phyloP scores from a whole-genome alignment of 2,888 invertebrate species.

The Mythimna albipuncta region DNA sequence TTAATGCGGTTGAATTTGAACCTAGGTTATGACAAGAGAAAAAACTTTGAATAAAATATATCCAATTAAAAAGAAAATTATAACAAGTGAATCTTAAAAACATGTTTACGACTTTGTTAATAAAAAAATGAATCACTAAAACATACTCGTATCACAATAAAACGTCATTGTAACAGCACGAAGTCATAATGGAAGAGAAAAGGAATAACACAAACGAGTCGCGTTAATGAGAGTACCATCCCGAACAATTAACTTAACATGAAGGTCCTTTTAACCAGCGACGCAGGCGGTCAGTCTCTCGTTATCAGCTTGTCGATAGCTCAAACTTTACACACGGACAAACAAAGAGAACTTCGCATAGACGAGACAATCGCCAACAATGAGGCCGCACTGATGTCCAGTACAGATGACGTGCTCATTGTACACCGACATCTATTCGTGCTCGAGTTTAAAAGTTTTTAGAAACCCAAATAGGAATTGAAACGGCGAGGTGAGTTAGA shows the following conservation, averaged over 20 bases:
- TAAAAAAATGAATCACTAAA: neutral
- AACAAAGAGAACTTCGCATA: slow-evolving; percentile 86
- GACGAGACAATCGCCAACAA: slow-evolving; percentile 78
- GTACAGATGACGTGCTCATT: slow-evolving; percentile 74
- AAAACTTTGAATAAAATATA: neutral
- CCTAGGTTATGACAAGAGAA: neutral
- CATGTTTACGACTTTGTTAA: neutral
- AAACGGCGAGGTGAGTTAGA: slow-evolving; percentile 27
- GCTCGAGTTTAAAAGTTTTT: slow-evolving; percentile 68
- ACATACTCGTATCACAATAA: neutral
- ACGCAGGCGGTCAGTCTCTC: slow-evolving; percentile 70
- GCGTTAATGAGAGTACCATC: slow-evolving; percentile 58
- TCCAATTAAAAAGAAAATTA: neutral
- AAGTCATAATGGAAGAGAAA: neutral
- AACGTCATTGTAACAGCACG: neutral
- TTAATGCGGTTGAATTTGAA: slow-evolving; percentile 53
- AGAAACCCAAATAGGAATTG: slow-evolving; percentile 56
- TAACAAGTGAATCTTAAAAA: neutral
- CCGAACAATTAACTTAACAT: slow-evolving; percentile 69
- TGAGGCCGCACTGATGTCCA: slow-evolving; percentile 79
- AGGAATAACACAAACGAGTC: slow-evolving; percentile 11
- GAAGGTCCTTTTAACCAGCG: slow-evolving; percentile 83
- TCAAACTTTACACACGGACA: slow-evolving; percentile 85
- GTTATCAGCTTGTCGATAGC: slow-evolving; percentile 85
- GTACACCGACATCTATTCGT: slow-evolving; percentile 70